Conservation (phyloP, 1,140 invertebrate species). For the Phthorimaea operculella region DNA sequence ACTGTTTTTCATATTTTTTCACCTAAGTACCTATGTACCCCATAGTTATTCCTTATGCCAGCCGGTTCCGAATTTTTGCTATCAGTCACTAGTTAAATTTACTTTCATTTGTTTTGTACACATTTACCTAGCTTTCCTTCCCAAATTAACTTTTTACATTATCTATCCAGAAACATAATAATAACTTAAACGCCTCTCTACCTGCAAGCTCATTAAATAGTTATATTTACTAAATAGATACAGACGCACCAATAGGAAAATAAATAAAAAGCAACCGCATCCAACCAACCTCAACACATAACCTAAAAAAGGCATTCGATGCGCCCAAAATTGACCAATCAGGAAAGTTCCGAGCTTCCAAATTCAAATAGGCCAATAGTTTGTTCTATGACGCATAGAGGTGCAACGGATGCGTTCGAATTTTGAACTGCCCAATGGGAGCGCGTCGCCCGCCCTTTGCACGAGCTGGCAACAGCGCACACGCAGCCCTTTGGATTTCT, state of each 20-base stretch:
- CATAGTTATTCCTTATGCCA: too few species aligned
- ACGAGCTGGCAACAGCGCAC: background rate
- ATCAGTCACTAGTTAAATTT: too few species aligned
- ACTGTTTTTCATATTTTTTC: too few species aligned
- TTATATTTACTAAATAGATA: too few species aligned
- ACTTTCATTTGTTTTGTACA: too few species aligned
- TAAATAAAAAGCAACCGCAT: background rate
- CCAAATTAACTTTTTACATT: too few species aligned
- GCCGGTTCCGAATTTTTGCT: too few species aligned
- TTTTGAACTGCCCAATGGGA: constrained; percentile 1
- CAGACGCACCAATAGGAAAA: background rate
- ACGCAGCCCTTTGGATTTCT: background rate
- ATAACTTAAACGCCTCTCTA: too few species aligned
- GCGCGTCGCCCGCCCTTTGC: background rate
- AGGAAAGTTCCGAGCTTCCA: background rate
- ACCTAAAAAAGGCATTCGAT: background rate
- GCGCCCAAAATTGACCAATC: background rate
- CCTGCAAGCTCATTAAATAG: too few species aligned
- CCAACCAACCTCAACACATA: background rate
- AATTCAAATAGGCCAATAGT: constrained; percentile 4
- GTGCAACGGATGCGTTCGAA: constrained; percentile 5
- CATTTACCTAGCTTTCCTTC: too few species aligned
- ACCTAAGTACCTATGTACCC: too few species aligned
- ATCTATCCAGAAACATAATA: too few species aligned
- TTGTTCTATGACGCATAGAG: constrained; percentile 2